These are phyloP conservation scores for Penaeus vannamei DNA, from an alignment of 1,140 invertebrate genomes.

Conservation along the genomic window DNA sequence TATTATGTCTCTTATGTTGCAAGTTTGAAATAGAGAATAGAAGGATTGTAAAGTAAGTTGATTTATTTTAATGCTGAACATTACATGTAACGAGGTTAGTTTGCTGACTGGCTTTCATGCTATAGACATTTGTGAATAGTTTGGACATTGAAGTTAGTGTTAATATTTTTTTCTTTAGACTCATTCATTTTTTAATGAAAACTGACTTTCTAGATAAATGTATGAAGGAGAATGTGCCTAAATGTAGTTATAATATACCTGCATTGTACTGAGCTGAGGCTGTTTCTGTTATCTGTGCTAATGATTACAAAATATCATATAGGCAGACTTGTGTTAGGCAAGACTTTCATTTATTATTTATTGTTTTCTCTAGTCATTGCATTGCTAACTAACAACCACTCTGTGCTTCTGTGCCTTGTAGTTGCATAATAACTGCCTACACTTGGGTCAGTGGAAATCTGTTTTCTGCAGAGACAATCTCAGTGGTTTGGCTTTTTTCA, in stretches of 20 bases:
- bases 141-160: background rate
- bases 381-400: constrained; percentile 59
- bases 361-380: constrained; percentile 14
- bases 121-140: too few species aligned
- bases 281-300: background rate
- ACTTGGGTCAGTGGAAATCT: too few species aligned
- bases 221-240: constrained; percentile 40
- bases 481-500: too few species aligned
- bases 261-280: constrained; percentile 42
- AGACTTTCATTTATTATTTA: too few species aligned
- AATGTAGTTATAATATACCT: constrained; percentile 38
- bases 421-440: constrained; percentile 19
- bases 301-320: background rate
- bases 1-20: too few species aligned
- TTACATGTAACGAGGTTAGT: too few species aligned
- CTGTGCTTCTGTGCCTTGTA: constrained; percentile 53
- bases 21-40: too few species aligned
- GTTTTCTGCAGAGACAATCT: too few species aligned
- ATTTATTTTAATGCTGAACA: too few species aligned
- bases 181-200: background rate
- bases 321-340: too few species aligned
- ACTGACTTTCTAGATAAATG: background rate
- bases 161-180: background rate
- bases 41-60: too few species aligned
- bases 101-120: too few species aligned